Evolutionary conservation across 2,113 vertebrate species (phyloP).

Genomic region (Turnix velox): DNA sequence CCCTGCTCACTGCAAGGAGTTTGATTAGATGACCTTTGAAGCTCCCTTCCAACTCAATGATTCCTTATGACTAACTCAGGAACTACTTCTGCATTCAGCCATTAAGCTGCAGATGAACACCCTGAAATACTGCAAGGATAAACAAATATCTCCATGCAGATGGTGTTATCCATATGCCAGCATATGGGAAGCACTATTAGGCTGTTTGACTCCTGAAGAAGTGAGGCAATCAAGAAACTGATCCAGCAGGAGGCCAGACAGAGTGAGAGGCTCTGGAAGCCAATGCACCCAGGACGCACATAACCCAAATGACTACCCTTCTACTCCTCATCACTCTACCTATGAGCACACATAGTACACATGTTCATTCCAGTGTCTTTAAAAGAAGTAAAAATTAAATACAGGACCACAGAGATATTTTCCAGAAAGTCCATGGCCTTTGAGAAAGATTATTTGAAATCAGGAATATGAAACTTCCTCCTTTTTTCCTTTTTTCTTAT

Average conservation of each 20-base stretch:
- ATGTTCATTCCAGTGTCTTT: rapidly evolving
- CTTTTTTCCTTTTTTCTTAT: rapidly evolving
- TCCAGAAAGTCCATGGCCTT: not conserved
- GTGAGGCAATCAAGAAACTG: not conserved
- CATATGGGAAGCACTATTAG: not conserved
- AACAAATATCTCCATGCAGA: constrained; percentile 17
- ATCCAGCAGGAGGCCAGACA: not conserved
- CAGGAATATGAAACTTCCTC: not conserved
- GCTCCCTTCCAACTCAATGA: too few species aligned
- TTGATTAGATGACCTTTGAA: too few species aligned
- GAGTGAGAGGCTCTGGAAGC: not conserved
- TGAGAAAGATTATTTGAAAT: not conserved
- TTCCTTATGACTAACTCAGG: not conserved
- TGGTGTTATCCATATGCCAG: not conserved
- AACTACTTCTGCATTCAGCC: not conserved
- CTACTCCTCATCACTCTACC: not conserved
- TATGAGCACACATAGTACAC: rapidly evolving
- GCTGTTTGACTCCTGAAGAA: not conserved
- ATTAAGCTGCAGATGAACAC: not conserved
- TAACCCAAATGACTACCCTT: not conserved
- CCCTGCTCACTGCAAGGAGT: too few species aligned
- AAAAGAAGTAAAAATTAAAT: not conserved
- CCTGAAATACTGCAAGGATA: not conserved
- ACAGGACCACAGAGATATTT: not conserved
- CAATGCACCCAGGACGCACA: not conserved